phyloP scores from a whole-genome alignment of 2,113 vertebrate genomes.

The Tychaedon coryphoeus region DNA sequence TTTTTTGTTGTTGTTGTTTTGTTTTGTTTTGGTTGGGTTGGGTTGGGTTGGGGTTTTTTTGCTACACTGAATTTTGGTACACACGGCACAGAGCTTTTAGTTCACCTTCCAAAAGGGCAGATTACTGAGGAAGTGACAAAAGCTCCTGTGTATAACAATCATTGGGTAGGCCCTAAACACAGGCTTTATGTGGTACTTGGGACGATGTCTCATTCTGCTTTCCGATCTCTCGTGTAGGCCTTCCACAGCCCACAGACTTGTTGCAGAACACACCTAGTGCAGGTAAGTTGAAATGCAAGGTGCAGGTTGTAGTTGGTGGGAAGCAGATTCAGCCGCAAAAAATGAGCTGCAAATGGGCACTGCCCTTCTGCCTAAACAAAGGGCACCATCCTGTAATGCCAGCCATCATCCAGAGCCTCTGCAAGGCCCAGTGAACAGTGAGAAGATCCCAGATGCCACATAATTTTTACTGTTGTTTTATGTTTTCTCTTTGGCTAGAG shows the following conservation, averaged over 20 bases:
- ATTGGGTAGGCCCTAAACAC: neutral
- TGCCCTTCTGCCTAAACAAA: too few species aligned
- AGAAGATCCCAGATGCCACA: neutral
- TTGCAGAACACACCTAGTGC: neutral
- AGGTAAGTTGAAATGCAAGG: neutral
- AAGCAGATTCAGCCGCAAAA: neutral
- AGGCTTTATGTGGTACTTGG: neutral
- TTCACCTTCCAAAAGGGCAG: neutral
- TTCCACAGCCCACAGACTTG: neutral
- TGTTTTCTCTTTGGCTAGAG: neutral
- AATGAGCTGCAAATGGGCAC: neutral
- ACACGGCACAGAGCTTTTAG: neutral
- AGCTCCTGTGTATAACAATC: neutral
- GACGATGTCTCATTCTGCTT: neutral
- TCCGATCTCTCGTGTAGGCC: neutral
- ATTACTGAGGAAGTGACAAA: neutral
- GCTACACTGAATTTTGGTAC: neutral
- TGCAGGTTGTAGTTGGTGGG: neutral
- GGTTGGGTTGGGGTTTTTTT: neutral
- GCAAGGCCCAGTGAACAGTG: neutral
- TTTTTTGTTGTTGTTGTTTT: neutral
- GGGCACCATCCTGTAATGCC: neutral
- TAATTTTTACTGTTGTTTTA: neutral
- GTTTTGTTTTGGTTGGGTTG: too few species aligned
- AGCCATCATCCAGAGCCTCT: neutral